These are phyloP conservation scores for Paramuricea clavata DNA, from an alignment of 92 coral and sea anemone genomes.

Conservation along the genomic window DNA sequence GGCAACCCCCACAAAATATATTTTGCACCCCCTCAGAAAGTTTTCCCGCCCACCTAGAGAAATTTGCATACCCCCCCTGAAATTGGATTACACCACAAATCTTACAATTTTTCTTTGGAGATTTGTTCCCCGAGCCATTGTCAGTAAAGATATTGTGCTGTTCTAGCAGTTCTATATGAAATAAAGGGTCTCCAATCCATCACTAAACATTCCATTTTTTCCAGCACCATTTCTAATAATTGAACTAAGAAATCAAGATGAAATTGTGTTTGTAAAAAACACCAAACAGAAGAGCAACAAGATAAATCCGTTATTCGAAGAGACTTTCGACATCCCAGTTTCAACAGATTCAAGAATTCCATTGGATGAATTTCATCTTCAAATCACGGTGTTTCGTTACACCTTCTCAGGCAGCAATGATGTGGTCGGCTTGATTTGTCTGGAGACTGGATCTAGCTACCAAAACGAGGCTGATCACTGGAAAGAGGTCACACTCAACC, in stretches of 20 bases:
- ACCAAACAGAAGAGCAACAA: conserved; percentile 75
- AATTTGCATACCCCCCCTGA: too few relatives aligned
- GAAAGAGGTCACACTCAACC: conserved; percentile 84
- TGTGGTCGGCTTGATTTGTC: conserved; percentile 77
- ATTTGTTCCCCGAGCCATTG: too few relatives aligned
- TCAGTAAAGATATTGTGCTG: too few relatives aligned
- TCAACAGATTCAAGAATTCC: conserved; percentile 82
- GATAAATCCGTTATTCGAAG: conserved; percentile 57
- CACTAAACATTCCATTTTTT: too few relatives aligned
- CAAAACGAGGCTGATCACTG: conserved; percentile 87
- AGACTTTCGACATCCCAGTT: conserved; percentile 81
- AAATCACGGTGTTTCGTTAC: conserved; percentile 72
- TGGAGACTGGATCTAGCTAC: conserved; percentile 78
- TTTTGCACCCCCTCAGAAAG: too few relatives aligned
- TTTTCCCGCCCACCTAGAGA: too few relatives aligned
- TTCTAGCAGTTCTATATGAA: too few relatives aligned
- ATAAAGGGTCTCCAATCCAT: too few relatives aligned
- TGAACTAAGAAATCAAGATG: conserved; percentile 78
- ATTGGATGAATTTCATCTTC: conserved; percentile 81
- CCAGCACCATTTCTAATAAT: conserved; percentile 80
- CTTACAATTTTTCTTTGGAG: too few relatives aligned
- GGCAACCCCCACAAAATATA: too few relatives aligned
- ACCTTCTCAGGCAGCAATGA: conserved; percentile 78
- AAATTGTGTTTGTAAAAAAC: conserved; percentile 72
- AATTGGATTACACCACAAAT: too few relatives aligned